These are phyloP conservation scores for Rhagonycha lutea DNA, from an alignment of 2,888 invertebrate species.

Conservation along the genomic window DNA sequence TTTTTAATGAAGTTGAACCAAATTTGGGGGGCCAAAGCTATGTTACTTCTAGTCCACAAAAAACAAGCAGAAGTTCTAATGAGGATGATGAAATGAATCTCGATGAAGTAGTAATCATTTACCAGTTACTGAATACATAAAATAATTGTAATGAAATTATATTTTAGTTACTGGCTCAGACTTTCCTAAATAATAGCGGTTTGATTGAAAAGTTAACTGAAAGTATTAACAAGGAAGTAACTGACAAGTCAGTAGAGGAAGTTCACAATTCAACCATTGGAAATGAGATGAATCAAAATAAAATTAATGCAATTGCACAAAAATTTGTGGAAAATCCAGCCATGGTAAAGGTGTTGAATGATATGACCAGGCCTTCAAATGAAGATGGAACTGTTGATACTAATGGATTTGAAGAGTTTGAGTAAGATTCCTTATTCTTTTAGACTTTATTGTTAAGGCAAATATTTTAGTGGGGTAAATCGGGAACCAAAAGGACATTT, in stretches of 20 bases:
- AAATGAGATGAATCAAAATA: slow-evolving; percentile 52
- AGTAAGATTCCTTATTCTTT: background rate
- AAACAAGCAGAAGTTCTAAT: background rate
- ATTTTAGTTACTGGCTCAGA: slow-evolving; percentile 54
- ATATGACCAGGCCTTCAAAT: slow-evolving; percentile 46
- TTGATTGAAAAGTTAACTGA: slow-evolving; percentile 60
- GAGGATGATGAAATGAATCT: background rate
- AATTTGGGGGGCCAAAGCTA: slow-evolving; percentile 15
- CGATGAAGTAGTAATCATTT: background rate
- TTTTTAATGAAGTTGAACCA: slow-evolving; percentile 27
- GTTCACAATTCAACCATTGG: background rate
- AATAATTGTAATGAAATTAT: background rate
- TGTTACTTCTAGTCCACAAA: background rate
- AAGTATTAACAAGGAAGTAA: slow-evolving; percentile 55
- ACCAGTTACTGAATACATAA: background rate
- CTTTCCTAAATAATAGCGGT: slow-evolving; percentile 57
- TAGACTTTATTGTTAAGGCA: background rate
- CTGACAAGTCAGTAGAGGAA: slow-evolving; percentile 10
- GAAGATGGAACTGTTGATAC: background rate
- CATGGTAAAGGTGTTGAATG: slow-evolving; percentile 57
- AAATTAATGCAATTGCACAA: slow-evolving; percentile 57
- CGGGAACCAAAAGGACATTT: background rate
- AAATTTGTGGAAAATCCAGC: slow-evolving; percentile 59
- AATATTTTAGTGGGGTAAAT: background rate
- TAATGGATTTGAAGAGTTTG: background rate